Evolutionary conservation across 1,140 invertebrate species (phyloP), one percentile per base, ranked within the genome.

Genomic region (Teleogryllus occipitalis): DNA sequence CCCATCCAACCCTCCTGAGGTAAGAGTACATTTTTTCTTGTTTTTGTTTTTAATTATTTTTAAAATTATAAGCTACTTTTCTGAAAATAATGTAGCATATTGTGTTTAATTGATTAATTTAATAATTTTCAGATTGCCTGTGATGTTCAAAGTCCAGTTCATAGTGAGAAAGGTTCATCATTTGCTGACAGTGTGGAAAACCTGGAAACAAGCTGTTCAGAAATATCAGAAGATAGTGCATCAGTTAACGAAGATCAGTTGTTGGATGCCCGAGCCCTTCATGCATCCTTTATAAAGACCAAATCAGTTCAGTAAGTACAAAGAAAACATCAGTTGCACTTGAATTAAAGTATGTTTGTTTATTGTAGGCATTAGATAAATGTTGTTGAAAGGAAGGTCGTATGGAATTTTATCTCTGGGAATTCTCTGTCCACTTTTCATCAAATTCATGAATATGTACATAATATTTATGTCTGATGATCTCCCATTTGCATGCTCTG

Each of bases 1-100:
- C 48, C 96, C 96, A 0, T 85, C 84, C 87, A 85, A 84, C 78
- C 85, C 86, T 5, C 83, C 84, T 80, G 87, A 88, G 80, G 86
- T 86, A 82, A 65, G 10, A 65, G 18, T 65, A 65, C 7, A 65
- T 65, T 10, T 14, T 18, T 65, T 7, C 7, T 65, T 65, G 54
- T 65, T 10, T 14, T 14, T 65, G 18, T 14, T 14, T 65, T 65
- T 10, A 14, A 18, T 7, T 18, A 7, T 65, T 65, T 65, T 0
- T 14, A 65, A 14, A 65, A 65, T 10, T 65, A 5, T 39, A 39
- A 39, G 54, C 54, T 18, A 65, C 7, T 39, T 65, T 65, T 65
- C 54, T 65, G 5, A 39, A 39, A 39, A n/a, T n/a, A 2, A 5
- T 39, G 54, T 65, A 65, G 7, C 54, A 14, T 18, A 65, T 65